phyloP scores from a whole-genome alignment of 2,113 vertebrate genomes.

The Muscicapa adusta region DNA sequence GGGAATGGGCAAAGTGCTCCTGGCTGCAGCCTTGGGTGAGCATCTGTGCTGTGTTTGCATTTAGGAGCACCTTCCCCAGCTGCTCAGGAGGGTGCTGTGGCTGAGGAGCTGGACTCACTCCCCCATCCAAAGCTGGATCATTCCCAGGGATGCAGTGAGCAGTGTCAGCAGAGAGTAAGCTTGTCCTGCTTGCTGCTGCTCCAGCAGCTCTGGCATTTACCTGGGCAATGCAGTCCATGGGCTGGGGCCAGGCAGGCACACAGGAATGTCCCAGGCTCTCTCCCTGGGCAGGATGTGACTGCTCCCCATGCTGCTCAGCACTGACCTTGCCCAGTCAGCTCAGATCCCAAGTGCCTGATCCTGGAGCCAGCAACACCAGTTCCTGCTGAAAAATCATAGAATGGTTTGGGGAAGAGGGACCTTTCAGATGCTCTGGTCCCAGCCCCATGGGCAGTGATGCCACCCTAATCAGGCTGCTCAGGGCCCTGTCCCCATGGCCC shows the following conservation, averaged over 20 bases:
- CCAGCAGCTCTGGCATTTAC: background rate
- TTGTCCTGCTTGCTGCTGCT: accelerated
- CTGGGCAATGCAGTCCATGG: background rate
- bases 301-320: accelerated
- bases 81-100: background rate
- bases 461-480: background rate
- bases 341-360: background rate
- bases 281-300: background rate
- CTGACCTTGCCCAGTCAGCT: background rate
- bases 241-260: accelerated
- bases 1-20: background rate
- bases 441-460: background rate
- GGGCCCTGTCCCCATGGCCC: background rate
- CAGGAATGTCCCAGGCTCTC: background rate
- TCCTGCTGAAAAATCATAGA: background rate
- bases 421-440: background rate
- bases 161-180: background rate
- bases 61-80: background rate
- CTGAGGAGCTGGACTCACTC: background rate
- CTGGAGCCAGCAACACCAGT: background rate
- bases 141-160: background rate
- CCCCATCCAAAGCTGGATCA: background rate
- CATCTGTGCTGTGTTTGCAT: background rate
- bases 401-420: background rate
- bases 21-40: background rate